Evolutionary conservation across 2,797 vertebrate species (phyloP), one percentile per base, ranked within the genome.

Genomic region (Sebastes vulpes): DNA sequence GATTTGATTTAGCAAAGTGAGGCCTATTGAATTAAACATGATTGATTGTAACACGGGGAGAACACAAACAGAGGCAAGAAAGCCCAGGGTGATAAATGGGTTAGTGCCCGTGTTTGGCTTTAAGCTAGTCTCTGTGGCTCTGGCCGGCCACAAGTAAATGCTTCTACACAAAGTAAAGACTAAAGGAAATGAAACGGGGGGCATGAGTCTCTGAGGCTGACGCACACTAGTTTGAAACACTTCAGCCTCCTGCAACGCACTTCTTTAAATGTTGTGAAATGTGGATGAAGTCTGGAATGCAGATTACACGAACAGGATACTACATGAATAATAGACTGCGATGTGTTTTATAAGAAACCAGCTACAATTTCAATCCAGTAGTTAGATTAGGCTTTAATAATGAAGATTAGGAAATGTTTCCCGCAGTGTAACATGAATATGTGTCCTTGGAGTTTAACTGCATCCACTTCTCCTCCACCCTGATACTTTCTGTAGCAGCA

Each of bases 11-110:
- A 63, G 72, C 59, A 77, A 85, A 90, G 69, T 65, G 65, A 86
- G 75, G 65, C 48, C 69, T 75, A 79, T 84, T 92, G 87, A 92
- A 91, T 91, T 89, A 91, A 90, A 90, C 82, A 88, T 90, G 91
- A 88, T 84, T 85, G 85, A 92, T 84, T 84, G 87, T 70, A 82
- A 90, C 81, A 72, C 59, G 5, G 77, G 20, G 68, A 65, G 72
- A 82, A 66, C 77, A 75, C 66, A 87, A 86, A 68, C 72, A 72
- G 81, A 80, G 61, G 79, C 69, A 60, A 46, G 72, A 65, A 59
- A 73, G 74, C 84, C 72, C 77, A 25, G 28, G 61, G 79, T 89
- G 90, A 90, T 90, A 63, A 89, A 91, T 90, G 81, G 79, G 85
- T 82, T 82, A 72, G 72, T 18, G 85, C 59, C 61, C 10, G 5